Percentiles rank a stretch among this genome's conserved stretches.
phyloP scores from a whole-genome alignment of 2,113 vertebrate species.

The Narcine bancroftii region DNA sequence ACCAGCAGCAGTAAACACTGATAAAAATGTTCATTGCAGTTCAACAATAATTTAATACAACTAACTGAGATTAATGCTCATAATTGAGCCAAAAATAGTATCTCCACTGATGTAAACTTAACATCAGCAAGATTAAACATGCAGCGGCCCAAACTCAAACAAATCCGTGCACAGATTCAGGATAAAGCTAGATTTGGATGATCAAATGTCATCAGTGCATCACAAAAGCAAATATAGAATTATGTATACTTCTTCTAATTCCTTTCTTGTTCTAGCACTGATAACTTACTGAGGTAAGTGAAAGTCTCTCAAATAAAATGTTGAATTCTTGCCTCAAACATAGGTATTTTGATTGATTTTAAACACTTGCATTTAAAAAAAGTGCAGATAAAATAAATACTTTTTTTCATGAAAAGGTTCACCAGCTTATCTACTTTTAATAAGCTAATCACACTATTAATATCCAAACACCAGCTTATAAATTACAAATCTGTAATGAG shows the following conservation, averaged over 20 bases:
- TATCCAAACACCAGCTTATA: not conserved
- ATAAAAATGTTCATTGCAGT: too few relatives aligned
- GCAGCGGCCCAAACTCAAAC: not conserved
- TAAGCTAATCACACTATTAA: not conserved
- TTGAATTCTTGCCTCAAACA: not conserved
- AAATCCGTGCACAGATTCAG: not conserved
- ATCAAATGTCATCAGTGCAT: not conserved
- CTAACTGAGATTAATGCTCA: not conserved
- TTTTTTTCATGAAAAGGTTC: not conserved
- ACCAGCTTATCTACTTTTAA: not conserved
- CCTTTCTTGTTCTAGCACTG: not conserved
- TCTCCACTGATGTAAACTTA: not conserved
- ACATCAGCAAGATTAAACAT: not conserved
- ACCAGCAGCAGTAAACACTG: too few relatives aligned
- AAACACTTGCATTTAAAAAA: constrained; percentile 2
- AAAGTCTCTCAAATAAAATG: not conserved
- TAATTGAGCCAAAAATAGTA: constrained; percentile 4
- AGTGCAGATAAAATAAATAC: not conserved
- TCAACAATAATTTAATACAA: too few relatives aligned
- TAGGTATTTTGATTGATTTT: not conserved
- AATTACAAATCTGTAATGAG: too few relatives aligned
- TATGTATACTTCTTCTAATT: not conserved
- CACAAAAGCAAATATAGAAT: not conserved
- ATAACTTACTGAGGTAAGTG: not conserved
- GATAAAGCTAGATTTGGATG: not conserved